phyloP scores from a whole-genome alignment of 2,888 invertebrate genomes.

The Sinodicranocentrus sp. region DNA sequence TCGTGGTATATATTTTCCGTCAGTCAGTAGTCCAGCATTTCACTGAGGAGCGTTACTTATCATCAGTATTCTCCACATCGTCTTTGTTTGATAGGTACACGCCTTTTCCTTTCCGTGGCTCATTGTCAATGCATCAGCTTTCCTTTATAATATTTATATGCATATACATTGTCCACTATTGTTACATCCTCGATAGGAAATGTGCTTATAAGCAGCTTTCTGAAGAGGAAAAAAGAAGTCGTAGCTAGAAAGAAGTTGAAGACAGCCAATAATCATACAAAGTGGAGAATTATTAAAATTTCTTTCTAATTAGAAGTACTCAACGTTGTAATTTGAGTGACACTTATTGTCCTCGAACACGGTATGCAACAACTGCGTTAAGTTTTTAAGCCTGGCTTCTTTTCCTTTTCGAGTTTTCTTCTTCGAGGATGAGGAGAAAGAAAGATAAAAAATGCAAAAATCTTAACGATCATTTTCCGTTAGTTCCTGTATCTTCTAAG shows the following conservation, averaged over 20 bases:
- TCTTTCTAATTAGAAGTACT: slow-evolving; percentile 46
- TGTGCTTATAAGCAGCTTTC: no score
- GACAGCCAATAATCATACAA: slow-evolving; percentile 55
- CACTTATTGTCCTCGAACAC: slow-evolving; percentile 6
- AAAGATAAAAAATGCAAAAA: not conserved
- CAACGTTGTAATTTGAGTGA: slow-evolving; percentile 50
- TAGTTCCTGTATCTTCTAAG: not conserved
- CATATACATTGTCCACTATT: no score
- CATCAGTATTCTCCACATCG: slow-evolving; percentile 30
- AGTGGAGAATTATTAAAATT: slow-evolving; percentile 57
- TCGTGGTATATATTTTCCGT: no score
- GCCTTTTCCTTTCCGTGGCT: not conserved
- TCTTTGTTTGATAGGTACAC: slow-evolving; percentile 22
- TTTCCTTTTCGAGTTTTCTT: not conserved
- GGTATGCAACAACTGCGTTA: not conserved
- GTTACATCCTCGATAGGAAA: no score
- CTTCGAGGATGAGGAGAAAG: not conserved
- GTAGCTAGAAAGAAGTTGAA: slow-evolving; percentile 7
- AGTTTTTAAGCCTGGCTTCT: not conserved
- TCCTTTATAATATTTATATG: no score
- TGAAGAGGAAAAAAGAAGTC: not conserved
- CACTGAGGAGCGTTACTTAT: no score
- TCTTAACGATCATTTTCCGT: not conserved
- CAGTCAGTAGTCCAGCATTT: no score
- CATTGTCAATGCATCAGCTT: slow-evolving; percentile 21